A percentile compares a stretch with the other conserved stretches of the same genome.
These are phyloP conservation scores for Oncorhynchus tshawytscha DNA, from an alignment of 2,113 vertebrate species.

Conservation along the genomic window DNA sequence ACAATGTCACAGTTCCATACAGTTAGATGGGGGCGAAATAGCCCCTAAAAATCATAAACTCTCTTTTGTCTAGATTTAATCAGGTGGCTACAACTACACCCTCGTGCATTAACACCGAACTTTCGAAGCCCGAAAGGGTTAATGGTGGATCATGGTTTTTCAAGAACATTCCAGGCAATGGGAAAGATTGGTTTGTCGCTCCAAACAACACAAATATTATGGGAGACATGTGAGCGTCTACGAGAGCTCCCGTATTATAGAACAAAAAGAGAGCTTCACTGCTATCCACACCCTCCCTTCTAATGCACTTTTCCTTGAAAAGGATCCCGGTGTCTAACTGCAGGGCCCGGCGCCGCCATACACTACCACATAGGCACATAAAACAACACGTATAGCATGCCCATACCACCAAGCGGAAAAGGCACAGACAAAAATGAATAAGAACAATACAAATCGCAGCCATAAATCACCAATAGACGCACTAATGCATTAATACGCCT, in stretches of 20 bases:
- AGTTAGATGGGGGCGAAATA: conserved; percentile 4
- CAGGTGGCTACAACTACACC: conserved; percentile 5
- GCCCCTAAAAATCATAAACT: conserved; percentile 33
- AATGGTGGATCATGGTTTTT: conserved; percentile 50
- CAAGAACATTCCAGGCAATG: conserved; percentile 67
- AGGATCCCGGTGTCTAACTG: conserved; percentile 63
- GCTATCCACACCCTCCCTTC: conserved; percentile 25
- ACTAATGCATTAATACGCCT: conserved; percentile 14
- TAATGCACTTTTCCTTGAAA: conserved; percentile 53
- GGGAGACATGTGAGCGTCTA: conserved; percentile 37
- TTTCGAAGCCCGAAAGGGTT: conserved; percentile 55
- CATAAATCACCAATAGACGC: conserved; percentile 30
- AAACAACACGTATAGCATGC: conserved; percentile 73
- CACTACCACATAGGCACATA: conserved; percentile 59
- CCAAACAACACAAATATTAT: conserved; percentile 32
- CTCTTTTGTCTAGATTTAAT: conserved; percentile 37
- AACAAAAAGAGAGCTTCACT: conserved; percentile 45
- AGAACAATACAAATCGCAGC: conserved; percentile 48
- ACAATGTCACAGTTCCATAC: background rate
- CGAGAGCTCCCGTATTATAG: conserved; percentile 17
- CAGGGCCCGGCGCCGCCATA: conserved; percentile 75
- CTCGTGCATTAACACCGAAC: conserved; percentile 44
- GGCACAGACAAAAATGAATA: conserved; percentile 53
- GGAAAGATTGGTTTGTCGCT: conserved; percentile 41
- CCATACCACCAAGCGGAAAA: conserved; percentile 69